Evolutionary conservation across 2,888 invertebrate species (phyloP).

Genomic region (Bellardia pandia): DNA sequence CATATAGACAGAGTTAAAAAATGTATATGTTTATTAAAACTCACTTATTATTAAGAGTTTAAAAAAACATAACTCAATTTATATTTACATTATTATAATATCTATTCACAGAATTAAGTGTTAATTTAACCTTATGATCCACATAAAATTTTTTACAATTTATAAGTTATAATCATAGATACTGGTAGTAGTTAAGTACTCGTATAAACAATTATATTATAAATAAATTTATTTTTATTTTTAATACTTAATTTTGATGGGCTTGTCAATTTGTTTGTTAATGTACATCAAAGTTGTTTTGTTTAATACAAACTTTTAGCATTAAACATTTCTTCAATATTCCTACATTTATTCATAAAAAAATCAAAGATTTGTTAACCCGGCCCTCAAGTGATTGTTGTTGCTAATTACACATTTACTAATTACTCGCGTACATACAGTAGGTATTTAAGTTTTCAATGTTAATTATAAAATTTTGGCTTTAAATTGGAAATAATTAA

Average conservation of each 20-base stretch:
- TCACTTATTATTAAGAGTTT: background rate
- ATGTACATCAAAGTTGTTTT: background rate
- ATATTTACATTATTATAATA: background rate
- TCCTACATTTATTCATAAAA: background rate
- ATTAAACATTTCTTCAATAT: background rate
- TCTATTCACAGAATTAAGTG: background rate
- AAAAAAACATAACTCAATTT: background rate
- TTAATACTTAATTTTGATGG: constrained; percentile 11
- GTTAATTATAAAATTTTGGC: constrained; percentile 1
- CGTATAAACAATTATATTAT: background rate
- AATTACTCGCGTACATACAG: background rate
- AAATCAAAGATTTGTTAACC: background rate
- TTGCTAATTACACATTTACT: constrained; percentile 2
- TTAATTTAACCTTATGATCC: constrained; percentile 11
- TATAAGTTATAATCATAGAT: background rate
- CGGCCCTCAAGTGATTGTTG: background rate
- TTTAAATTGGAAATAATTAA: constrained; percentile 23
- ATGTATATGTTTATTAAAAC: background rate
- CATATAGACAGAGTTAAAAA: background rate
- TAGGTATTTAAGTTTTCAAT: constrained; percentile 9
- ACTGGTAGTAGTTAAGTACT: background rate
- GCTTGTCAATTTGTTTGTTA: background rate
- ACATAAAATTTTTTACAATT: constrained; percentile 11
- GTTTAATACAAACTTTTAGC: background rate
- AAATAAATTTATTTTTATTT: constrained; percentile 15